Evolutionary conservation across 2,797 vertebrate genomes (phyloP).

Genomic region (Pachyuromys duprasi): DNA sequence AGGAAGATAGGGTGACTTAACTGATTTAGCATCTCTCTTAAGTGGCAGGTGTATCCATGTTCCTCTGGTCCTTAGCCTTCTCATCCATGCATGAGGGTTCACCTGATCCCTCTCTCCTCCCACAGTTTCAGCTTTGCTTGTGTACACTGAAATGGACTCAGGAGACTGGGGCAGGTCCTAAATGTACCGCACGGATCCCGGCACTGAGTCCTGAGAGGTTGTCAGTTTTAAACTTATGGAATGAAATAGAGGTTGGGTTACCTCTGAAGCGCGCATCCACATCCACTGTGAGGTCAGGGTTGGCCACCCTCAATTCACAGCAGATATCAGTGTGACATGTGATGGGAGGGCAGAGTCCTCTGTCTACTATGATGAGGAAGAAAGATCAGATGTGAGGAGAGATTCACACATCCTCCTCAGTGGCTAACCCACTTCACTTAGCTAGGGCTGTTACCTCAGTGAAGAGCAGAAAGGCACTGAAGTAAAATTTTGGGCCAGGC

Average conservation of each 20-base stretch:
- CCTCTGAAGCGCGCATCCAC: not conserved
- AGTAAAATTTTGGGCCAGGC: not conserved
- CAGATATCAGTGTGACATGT: not conserved
- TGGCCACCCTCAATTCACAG: no score
- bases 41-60: not conserved
- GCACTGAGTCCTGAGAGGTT: not conserved
- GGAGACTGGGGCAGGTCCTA: no score
- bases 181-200: not conserved
- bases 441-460: not conserved
- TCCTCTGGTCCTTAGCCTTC: not conserved
- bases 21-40: not conserved
- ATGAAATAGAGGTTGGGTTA: not conserved
- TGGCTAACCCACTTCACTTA: not conserved
- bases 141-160: no score
- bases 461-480: no score
- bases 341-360: not conserved
- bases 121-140: not conserved
- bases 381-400: not conserved
- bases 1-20: fast-evolving
- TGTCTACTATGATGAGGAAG: not conserved
- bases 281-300: not conserved
- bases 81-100: not conserved
- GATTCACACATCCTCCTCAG: not conserved
- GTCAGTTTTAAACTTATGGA: not conserved
- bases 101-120: no score